A percentile compares a stretch with the other conserved stretches of the same genome.
Conservation (phyloP, 2,797 vertebrate genomes). For the Karalla daura region DNA sequence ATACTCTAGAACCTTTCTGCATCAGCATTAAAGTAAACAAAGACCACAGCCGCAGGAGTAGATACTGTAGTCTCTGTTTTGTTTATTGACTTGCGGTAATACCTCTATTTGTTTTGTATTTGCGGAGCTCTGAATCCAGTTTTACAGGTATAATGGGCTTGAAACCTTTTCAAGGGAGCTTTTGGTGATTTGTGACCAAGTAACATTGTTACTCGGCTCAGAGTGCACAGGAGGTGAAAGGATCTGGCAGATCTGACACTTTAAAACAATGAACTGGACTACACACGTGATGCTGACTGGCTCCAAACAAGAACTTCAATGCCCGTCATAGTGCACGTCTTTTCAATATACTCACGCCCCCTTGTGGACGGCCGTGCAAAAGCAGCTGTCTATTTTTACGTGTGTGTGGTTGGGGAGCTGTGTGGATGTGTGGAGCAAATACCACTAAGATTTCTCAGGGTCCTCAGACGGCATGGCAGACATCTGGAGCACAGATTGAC, state of each 20-base stretch:
- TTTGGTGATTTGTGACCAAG: background rate
- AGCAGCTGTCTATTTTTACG: slow-evolving; percentile 12
- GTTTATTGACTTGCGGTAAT: background rate
- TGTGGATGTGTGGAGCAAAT: slow-evolving; percentile 1
- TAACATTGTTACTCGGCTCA: background rate
- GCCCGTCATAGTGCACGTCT: too few relatives aligned
- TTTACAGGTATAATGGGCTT: background rate
- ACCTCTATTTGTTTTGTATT: background rate
- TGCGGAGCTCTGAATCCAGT: background rate
- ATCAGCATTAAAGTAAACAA: background rate
- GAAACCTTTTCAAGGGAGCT: background rate
- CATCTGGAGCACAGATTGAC: slow-evolving; percentile 29
- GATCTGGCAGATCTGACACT: background rate
- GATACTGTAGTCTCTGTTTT: background rate
- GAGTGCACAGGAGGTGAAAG: background rate
- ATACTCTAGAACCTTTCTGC: background rate
- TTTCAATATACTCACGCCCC: slow-evolving; percentile 45
- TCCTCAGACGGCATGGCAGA: slow-evolving; percentile 23
- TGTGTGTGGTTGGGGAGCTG: background rate
- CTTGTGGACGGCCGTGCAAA: slow-evolving; percentile 61
- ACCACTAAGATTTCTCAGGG: slow-evolving; percentile 24
- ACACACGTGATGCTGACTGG: too few relatives aligned
- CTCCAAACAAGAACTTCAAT: too few relatives aligned
- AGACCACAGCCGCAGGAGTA: background rate
- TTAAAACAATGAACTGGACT: too few relatives aligned